Conservation (phyloP, 2,888 invertebrate species). For the Hypselothyrea guttata region DNA sequence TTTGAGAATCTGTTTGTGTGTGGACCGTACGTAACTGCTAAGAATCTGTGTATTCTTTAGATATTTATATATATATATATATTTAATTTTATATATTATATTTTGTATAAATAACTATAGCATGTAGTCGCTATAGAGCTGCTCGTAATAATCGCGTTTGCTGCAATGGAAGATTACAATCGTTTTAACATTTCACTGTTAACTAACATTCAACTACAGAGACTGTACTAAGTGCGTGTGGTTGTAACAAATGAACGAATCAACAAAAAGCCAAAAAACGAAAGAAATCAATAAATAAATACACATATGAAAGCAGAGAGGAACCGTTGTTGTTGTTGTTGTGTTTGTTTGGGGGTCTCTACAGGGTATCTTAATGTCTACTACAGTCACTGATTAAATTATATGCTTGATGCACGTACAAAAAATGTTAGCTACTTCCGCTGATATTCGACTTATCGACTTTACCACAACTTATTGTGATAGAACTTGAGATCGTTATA, state of each 20-base stretch:
- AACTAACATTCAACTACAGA: slow-evolving; percentile 17
- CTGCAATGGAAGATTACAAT: slow-evolving; percentile 76
- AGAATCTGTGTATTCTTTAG: no score
- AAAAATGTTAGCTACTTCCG: slow-evolving; percentile 47
- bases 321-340: slow-evolving; percentile 53
- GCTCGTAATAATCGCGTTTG: slow-evolving; percentile 78
- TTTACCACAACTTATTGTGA: slow-evolving; percentile 90
- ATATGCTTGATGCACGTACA: slow-evolving; percentile 46
- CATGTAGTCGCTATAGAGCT: slow-evolving; percentile 78
- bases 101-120: slow-evolving; percentile 51
- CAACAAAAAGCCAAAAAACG: slow-evolving; percentile 59
- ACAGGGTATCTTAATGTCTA: slow-evolving; percentile 40
- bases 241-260: slow-evolving; percentile 71
- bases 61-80: slow-evolving; percentile 10
- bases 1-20: not conserved
- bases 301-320: slow-evolving; percentile 40
- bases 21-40: no score
- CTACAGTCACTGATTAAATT: slow-evolving; percentile 43
- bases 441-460: slow-evolving; percentile 4
- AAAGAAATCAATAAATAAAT: slow-evolving; percentile 44
- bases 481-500: slow-evolving; percentile 90
- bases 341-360: slow-evolving; percentile 22
- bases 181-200: slow-evolving; percentile 29
- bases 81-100: slow-evolving; percentile 15
- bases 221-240: slow-evolving; percentile 49